Conservation (phyloP, 2,113 vertebrate genomes). For the Oriolus oriolus region DNA sequence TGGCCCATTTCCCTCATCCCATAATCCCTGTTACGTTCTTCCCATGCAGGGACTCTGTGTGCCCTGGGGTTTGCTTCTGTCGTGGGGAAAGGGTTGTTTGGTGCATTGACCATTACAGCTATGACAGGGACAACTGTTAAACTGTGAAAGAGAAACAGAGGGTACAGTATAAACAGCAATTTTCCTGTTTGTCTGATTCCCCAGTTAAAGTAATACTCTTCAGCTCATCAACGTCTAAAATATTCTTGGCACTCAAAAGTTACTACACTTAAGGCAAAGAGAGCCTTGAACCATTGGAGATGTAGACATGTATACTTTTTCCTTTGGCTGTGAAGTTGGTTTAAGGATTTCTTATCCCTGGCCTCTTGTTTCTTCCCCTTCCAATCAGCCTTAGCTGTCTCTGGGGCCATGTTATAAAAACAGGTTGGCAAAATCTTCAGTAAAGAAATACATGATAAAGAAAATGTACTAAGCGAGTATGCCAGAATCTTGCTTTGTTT, state of each 20-base stretch:
- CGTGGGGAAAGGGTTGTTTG: background rate
- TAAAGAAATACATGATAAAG: background rate
- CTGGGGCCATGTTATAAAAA: background rate
- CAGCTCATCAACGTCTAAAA: background rate
- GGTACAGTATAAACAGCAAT: background rate
- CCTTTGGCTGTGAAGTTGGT: background rate
- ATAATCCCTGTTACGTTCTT: background rate
- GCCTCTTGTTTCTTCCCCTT: background rate
- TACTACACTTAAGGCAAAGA: background rate
- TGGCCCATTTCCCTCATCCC: background rate
- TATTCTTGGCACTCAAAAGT: background rate
- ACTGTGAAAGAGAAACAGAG: background rate
- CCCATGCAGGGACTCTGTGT: background rate
- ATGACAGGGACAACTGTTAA: background rate
- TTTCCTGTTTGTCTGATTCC: background rate
- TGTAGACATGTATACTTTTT: background rate
- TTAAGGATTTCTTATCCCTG: background rate
- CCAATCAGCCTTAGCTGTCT: background rate
- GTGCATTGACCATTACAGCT: background rate
- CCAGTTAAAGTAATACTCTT: background rate
- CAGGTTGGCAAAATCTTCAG: background rate
- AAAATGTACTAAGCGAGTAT: background rate
- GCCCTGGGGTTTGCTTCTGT: background rate
- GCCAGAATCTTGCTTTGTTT: background rate
- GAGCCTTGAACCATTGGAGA: background rate